Evolutionary conservation across 1,140 invertebrate species (phyloP).

Genomic region (Atta colombica): DNA sequence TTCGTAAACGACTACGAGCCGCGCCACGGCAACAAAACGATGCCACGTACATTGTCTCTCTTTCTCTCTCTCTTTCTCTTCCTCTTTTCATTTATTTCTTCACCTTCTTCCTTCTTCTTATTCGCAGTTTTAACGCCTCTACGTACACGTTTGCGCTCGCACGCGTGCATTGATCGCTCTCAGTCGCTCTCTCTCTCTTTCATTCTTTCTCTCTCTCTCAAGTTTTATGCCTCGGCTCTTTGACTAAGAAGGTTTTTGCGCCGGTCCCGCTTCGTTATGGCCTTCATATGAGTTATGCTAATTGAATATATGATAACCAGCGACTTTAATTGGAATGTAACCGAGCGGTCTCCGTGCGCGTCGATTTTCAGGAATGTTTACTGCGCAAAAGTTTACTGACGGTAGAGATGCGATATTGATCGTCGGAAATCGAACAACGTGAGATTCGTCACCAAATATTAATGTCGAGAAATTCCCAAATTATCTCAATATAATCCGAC

Average conservation of each 20-base stretch:
- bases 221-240: conserved; percentile 73
- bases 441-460: neutral
- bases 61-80: conserved; percentile 61
- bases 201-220: neutral
- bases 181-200: conserved; percentile 7
- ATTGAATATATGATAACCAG: conserved; percentile 81
- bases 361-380: conserved; percentile 65
- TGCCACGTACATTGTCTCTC: conserved; percentile 40
- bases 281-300: conserved; percentile 82
- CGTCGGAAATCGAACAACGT: conserved; percentile 10
- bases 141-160: conserved; percentile 54
- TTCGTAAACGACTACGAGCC: conserved; percentile 69
- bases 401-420: conserved; percentile 14
- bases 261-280: conserved; percentile 74
- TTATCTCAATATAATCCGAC: neutral
- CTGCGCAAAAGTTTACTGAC: conserved; percentile 38
- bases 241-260: conserved; percentile 78
- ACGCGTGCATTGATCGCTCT: conserved; percentile 19
- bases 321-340: conserved; percentile 81
- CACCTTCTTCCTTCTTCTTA: conserved; percentile 67
- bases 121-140: conserved; percentile 68
- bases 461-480: neutral
- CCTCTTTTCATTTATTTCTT: conserved; percentile 75
- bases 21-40: conserved; percentile 49
- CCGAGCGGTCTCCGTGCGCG: conserved; percentile 38